phyloP scores from a whole-genome alignment of 2,888 invertebrate species.

The Pemphredon lugubris region DNA sequence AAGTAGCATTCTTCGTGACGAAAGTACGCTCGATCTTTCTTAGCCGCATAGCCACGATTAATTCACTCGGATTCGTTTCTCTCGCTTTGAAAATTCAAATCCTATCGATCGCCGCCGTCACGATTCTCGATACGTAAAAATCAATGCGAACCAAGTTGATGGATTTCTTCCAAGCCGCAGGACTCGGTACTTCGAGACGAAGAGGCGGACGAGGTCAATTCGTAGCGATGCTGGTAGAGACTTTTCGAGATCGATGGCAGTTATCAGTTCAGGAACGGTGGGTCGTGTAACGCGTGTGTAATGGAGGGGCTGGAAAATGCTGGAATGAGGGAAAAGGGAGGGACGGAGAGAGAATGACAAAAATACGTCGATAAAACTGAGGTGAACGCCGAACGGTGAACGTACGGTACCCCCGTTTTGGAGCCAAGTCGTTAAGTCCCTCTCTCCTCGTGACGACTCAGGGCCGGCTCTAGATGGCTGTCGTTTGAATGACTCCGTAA shows the following conservation, averaged over 20 bases:
- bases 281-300: conserved; percentile 22
- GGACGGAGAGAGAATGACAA: conserved; percentile 28
- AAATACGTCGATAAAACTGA: conserved; percentile 57
- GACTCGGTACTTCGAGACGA: neutral
- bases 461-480: conserved; percentile 50
- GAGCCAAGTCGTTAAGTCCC: conserved; percentile 59
- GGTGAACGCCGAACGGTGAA: conserved; percentile 61
- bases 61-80: no score
- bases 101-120: no score
- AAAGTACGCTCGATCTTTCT: no score
- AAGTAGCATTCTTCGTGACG: conserved; percentile 2
- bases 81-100: no score
- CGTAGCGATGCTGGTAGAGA: conserved; percentile 34
- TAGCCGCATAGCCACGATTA: no score
- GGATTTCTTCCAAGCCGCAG: no score
- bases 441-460: conserved; percentile 53
- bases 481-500: conserved; percentile 40
- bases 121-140: no score
- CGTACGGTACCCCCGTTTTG: conserved; percentile 65
- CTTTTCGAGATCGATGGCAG: conserved; percentile 29
- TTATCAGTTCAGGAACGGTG: conserved; percentile 32
- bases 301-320: conserved; percentile 6
- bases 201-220: conserved; percentile 4
- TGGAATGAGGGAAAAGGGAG: conserved; percentile 1
- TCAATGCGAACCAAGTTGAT: no score